phyloP scores from a whole-genome alignment of 64 coral and sea anemone species.

The Porites lutea region DNA sequence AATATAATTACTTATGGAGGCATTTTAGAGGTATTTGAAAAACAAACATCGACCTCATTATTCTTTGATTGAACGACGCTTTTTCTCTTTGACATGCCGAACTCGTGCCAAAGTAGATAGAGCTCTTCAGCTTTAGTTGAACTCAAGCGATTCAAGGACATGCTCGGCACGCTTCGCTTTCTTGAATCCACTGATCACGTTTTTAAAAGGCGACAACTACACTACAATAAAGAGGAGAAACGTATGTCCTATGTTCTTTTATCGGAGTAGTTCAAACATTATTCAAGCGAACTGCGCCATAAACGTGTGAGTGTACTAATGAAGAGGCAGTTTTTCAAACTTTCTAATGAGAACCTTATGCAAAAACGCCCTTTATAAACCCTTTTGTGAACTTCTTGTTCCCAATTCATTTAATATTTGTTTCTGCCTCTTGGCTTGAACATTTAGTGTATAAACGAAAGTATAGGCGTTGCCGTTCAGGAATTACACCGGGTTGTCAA shows the following conservation, averaged over 20 bases:
- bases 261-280: not conserved
- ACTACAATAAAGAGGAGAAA: not conserved
- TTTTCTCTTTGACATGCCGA: constrained; percentile 36
- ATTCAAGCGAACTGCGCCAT: not conserved
- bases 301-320: not conserved
- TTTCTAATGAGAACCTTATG: no score
- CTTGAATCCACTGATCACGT: not conserved
- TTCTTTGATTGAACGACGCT: not conserved
- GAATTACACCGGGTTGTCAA: not conserved
- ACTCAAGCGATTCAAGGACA: not conserved
- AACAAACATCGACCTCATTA: constrained; percentile 49
- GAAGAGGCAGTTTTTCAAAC: not conserved
- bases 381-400: no score
- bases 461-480: no score
- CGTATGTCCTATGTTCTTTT: not conserved
- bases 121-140: not conserved
- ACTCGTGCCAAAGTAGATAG: not conserved
- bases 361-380: no score
- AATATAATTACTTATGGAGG: constrained; percentile 28
- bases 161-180: not conserved
- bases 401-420: no score
- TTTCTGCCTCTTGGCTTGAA: no score
- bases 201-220: not conserved
- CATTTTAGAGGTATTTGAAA: constrained; percentile 41
- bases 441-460: no score